These are phyloP conservation scores for Eira barbara DNA, from an alignment of 2,113 vertebrate species.

Conservation along the genomic window DNA sequence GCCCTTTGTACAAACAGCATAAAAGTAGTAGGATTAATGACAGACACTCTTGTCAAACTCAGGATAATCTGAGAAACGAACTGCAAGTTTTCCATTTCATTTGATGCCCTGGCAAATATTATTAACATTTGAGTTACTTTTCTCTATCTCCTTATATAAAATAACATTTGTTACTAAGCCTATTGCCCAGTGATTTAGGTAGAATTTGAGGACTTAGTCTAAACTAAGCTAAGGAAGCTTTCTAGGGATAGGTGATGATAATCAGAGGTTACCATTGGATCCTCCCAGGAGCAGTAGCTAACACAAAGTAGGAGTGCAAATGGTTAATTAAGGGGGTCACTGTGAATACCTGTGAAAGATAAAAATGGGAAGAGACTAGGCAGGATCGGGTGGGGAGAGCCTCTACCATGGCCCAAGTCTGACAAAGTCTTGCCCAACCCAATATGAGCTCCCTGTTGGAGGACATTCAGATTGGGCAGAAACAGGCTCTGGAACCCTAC, in stretches of 20 bases:
- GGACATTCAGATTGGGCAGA: not conserved
- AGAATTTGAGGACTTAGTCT: not conserved
- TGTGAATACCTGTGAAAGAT: not conserved
- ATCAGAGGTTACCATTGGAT: not conserved
- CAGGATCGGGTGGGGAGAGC: not conserved
- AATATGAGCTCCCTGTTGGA: not conserved
- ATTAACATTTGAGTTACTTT: not conserved
- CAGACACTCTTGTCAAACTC: conserved; percentile 2
- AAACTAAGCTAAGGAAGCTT: not conserved
- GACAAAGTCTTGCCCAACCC: not conserved
- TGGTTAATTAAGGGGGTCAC: not conserved
- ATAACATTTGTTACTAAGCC: not conserved
- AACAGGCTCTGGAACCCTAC: not conserved
- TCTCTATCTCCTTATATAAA: not conserved
- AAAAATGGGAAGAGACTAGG: not conserved
- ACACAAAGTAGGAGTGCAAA: not conserved
- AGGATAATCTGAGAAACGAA: conserved; percentile 17
- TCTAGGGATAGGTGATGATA: not conserved
- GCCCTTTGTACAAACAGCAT: not conserved
- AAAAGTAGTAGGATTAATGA: not conserved
- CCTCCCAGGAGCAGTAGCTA: not conserved
- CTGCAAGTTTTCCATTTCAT: not conserved
- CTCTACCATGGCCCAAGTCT: not conserved
- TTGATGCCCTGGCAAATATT: conserved; percentile 7
- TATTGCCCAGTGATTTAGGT: not conserved